Conservation (phyloP, 2,888 invertebrate species). For the Lasioglossum malachurum region DNA sequence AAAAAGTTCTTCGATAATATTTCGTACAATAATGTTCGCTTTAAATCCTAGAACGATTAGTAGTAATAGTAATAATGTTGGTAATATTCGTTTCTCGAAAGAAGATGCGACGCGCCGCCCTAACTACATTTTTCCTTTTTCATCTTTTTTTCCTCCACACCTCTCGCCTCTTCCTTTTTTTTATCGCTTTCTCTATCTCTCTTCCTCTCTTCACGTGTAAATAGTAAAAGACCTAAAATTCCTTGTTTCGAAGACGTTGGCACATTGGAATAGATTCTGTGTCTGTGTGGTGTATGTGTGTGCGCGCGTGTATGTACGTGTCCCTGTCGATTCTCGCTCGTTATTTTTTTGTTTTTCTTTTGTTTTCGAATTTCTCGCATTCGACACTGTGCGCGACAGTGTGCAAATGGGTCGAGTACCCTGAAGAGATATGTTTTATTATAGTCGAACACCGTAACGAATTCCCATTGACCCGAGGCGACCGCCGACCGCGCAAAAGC, state of each 20-base stretch:
- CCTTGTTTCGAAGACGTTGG: constrained; percentile 78
- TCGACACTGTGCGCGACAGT: constrained; percentile 65
- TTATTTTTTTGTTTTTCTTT: constrained; percentile 36
- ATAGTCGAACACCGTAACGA: constrained; percentile 46
- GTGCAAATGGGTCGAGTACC: constrained; percentile 76
- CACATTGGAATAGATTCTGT: constrained; percentile 81
- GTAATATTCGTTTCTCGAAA: constrained; percentile 72
- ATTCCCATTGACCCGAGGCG: constrained; percentile 39
- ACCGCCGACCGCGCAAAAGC: constrained; percentile 58
- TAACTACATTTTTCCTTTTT: constrained; percentile 49
- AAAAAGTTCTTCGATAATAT: constrained; percentile 74
- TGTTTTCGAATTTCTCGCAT: constrained; percentile 54
- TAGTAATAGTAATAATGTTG: constrained; percentile 75
- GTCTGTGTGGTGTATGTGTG: constrained; percentile 45
- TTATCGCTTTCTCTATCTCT: neutral
- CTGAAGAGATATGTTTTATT: constrained; percentile 81
- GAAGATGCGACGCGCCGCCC: constrained; percentile 73
- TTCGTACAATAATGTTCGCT: constrained; percentile 68
- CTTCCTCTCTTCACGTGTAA: constrained; percentile 68
- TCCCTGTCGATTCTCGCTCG: neutral
- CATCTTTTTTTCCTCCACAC: neutral
- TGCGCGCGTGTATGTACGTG: constrained; percentile 38
- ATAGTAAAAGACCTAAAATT: constrained; percentile 77
- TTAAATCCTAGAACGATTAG: constrained; percentile 74
- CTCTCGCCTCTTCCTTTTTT: neutral